Base-by-base conservation (phyloP, 2,113 vertebrate species). In the Equus quagga region DNA sequence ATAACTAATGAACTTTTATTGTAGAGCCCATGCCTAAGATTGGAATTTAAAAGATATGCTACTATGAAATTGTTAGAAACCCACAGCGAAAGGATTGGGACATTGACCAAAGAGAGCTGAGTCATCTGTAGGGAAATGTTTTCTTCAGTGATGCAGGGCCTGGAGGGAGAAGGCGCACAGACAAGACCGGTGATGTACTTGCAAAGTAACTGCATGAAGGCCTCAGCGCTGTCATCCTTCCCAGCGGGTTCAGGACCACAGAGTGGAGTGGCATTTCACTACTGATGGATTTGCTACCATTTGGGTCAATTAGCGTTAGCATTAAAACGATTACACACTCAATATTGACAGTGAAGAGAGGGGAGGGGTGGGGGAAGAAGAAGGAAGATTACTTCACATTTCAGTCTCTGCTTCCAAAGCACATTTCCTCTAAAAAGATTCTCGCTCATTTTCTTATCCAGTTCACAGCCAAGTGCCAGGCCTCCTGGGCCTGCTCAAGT, bases 221-320 rank as follows among this genome's bases (percentile, higher is more conserved):
- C 31, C 18, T 79, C 1, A n/a, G 49, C 23, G 12, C 41, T 15
- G 44, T 60, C 24, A 13, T 8, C 11, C 33, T 41, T 58, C 19
- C 8, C n/a, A 31, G n/a, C 9, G 4, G 0, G 1, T 11, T 36
- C 31, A 72, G 69, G 18, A 21, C 36, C 36, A 0, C 0, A 0
- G 28, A n/a, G 31, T 0, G 9, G 3, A 54, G 64, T 14, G 19
- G 23, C 6, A 10, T 19, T 44, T 90, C 51, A 56, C 33, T 11
- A 11, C 23, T n/a, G 28, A 88, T 90, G 49, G 9, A 46, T 62
- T 44, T 86, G 62, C 36, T 93, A 6, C 15, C 33, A 12, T 62
- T 70, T 11, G n/a, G 49, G 17, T 2, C 19, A 85, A 51, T 73
- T 67, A 44, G 13, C 6, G 21, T 18, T 49, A 62, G 49, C 14